Evolutionary conservation across 2,113 vertebrate genomes (phyloP).

Genomic region (Rhinogobius similis): DNA sequence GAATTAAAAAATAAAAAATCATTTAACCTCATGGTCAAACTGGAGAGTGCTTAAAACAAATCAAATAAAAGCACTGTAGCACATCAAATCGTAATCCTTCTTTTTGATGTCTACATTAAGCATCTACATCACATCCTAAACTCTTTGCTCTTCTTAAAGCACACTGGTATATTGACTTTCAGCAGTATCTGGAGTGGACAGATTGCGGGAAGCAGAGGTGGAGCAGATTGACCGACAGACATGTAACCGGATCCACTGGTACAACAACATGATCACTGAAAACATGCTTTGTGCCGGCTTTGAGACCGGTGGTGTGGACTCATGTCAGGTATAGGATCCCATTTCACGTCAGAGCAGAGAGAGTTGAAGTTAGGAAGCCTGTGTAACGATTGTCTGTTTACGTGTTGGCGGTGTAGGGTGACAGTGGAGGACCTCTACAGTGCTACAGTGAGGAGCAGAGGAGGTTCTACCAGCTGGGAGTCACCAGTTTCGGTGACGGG

Average conservation of each 20-base stretch:
- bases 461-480: constrained; percentile 72
- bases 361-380: background rate
- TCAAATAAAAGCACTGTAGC: background rate
- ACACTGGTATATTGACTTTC: background rate
- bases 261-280: constrained; percentile 38
- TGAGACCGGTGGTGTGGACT: constrained; percentile 41
- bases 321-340: constrained; percentile 54
- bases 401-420: constrained; percentile 63
- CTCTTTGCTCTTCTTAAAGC: background rate
- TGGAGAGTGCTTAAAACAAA: background rate
- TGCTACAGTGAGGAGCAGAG: constrained; percentile 69
- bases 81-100: background rate
- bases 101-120: background rate
- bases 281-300: constrained; percentile 73
- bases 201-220: constrained; percentile 64
- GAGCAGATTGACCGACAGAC: constrained; percentile 47
- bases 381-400: background rate
- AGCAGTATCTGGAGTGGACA: constrained; percentile 28
- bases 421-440: constrained; percentile 82
- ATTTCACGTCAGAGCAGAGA: background rate
- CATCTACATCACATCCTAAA: background rate
- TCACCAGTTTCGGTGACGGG: constrained; percentile 78
- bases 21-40: too few species aligned
- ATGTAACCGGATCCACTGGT: constrained; percentile 65
- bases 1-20: background rate